Conservation (phyloP, 2,888 invertebrate species). For the Heliconius ismenius region DNA sequence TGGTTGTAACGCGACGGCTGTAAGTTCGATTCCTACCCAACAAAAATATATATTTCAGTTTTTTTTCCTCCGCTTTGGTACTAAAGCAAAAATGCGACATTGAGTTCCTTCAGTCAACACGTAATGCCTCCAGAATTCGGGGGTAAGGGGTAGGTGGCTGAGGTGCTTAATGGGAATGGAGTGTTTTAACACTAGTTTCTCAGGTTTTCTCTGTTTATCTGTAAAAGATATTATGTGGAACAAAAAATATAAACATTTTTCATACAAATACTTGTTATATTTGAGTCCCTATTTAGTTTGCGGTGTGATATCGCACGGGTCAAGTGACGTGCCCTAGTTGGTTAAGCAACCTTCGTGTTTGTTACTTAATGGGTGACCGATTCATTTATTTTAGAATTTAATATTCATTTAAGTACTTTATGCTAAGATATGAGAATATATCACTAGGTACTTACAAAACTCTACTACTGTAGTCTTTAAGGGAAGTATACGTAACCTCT, state of each 20-base stretch:
- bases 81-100: neutral
- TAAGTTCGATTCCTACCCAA: no score
- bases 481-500: neutral
- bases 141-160: neutral
- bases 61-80: no score
- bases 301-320: constrained; percentile 29
- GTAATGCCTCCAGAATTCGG: neutral
- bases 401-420: neutral
- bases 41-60: no score
- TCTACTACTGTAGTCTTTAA: no score
- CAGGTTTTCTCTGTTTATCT: neutral
- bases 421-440: neutral
- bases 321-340: constrained; percentile 30
- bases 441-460: no score
- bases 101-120: neutral
- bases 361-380: constrained; percentile 10
- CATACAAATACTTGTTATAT: constrained; percentile 6
- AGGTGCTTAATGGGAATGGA: neutral
- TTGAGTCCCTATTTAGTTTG: constrained; percentile 17
- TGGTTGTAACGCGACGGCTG: no score
- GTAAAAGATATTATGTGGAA: neutral
- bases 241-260: neutral
- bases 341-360: constrained; percentile 24
- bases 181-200: neutral
- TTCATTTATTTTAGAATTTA: constrained; percentile 14